Evolutionary conservation across 2,888 invertebrate genomes (phyloP), one percentile per base, ranked within the genome.

Genomic region (Stramonita haemastoma): DNA sequence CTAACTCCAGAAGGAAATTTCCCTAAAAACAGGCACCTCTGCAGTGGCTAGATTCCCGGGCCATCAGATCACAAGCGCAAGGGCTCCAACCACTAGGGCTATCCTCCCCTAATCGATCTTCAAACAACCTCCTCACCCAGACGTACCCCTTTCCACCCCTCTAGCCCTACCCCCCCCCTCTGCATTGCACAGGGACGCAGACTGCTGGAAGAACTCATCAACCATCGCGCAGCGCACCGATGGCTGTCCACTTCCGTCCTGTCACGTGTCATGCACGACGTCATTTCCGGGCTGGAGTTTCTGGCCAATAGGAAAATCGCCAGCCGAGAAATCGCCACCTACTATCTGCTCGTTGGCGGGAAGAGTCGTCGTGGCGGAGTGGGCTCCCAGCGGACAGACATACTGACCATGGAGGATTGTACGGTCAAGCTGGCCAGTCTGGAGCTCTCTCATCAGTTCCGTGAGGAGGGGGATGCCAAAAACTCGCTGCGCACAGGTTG

Each of bases 241-340:
- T 89, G 89, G 89, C 60, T 89, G 15, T 19, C 73, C 85, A 89
- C 84, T 11, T 36, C 89, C 70, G 84, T 83, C 66, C 77, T 89
- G 19, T 34, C 26, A 17, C 89, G 73, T 32, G 56, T 89, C 70
- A 56, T 70, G 46, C 85, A 60, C 34, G 85, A 89, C 70, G 46
- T 89, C 85, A 83, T 85, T 22, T 34, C 29, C 15, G 89, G 66
- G 66, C 73, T 89, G 57, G 89, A 89, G 73, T 89, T 66, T 36
- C 85, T 89, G 70, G 85, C 81, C 56, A 70, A 19, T 46, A 32
- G 66, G 1, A 8, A 36, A 32, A 85, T 89, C 70, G 89, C 89
- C 85, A 85, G 89, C 89, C 84, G 89, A 29, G 89, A 89, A 46
- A 36, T 89, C 70, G 85, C 89, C 60, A 70, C 89, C n/a, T 89